Evolutionary conservation across 2,888 invertebrate genomes (phyloP).

Genomic region (Loripinus fragilis): DNA sequence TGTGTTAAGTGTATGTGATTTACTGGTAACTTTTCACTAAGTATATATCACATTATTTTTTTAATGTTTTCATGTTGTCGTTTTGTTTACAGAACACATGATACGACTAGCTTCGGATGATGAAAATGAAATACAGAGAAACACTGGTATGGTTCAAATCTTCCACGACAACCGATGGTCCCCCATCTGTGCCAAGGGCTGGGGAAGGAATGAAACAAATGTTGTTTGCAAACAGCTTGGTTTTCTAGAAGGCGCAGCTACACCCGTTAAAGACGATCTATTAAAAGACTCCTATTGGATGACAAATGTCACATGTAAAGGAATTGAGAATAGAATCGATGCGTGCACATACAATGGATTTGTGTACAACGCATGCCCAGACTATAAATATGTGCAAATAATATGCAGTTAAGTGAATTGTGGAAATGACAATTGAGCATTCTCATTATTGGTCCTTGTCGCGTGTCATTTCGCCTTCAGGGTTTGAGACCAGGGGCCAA

Average conservation of each 20-base stretch:
- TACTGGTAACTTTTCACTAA: too few species aligned
- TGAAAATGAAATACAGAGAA: constrained; percentile 40
- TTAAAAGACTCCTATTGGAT: constrained; percentile 57
- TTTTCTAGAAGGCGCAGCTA: constrained; percentile 57
- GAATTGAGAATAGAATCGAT: constrained; percentile 62
- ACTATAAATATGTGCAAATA: constrained; percentile 43
- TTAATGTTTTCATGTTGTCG: too few species aligned
- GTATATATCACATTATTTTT: too few species aligned
- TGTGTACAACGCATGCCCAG: constrained; percentile 45
- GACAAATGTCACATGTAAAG: constrained; percentile 64
- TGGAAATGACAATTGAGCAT: too few species aligned
- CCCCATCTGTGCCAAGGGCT: constrained; percentile 70
- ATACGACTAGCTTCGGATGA: constrained; percentile 59
- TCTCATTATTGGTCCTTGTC: too few species aligned
- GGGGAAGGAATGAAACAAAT: constrained; percentile 66
- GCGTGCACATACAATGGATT: constrained; percentile 59
- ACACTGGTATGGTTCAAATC: constrained; percentile 67
- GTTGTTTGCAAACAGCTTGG: constrained; percentile 76
- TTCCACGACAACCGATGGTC: constrained; percentile 70
- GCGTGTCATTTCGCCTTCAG: too few species aligned
- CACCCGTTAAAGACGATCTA: constrained; percentile 30
- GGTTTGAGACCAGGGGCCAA: too few species aligned
- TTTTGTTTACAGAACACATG: constrained; percentile 73
- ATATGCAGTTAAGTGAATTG: constrained; percentile 44
- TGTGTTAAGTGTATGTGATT: too few species aligned